phyloP scores from a whole-genome alignment of 2,888 invertebrate genomes.

The Shargacucullia verbasci region DNA sequence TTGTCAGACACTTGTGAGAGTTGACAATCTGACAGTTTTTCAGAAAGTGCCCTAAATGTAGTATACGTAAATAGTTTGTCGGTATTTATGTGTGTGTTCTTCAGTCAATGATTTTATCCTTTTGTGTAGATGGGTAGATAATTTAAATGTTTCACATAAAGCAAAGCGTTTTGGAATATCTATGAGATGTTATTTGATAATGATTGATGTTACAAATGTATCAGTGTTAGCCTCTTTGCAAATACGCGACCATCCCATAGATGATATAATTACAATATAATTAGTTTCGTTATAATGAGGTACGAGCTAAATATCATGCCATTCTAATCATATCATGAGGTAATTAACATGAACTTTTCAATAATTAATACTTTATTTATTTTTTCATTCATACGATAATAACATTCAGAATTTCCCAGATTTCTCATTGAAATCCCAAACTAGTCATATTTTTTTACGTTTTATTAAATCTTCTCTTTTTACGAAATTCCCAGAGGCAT shows the following conservation, averaged over 20 bases:
- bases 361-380: background rate
- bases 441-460: conserved; percentile 47
- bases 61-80: no score
- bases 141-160: background rate
- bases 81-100: no score
- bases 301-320: conserved; percentile 9
- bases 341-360: no score
- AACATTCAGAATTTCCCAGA: conserved; percentile 15
- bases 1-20: no score
- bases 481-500: conserved; percentile 40
- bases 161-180: no score
- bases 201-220: background rate
- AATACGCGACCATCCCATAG: background rate
- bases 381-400: background rate
- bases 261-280: no score
- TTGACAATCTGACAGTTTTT: no score
- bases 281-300: no score
- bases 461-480: conserved; percentile 22
- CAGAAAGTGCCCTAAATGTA: no score
- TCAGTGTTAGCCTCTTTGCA: background rate
- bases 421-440: conserved; percentile 36
- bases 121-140: background rate
- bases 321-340: no score
- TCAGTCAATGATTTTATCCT: background rate
- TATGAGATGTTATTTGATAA: background rate